A percentile compares a stretch with the other conserved stretches of the same genome.
Evolutionary conservation across 1,140 invertebrate genomes (phyloP).

Genomic region (Trichonephila clavipes): DNA sequence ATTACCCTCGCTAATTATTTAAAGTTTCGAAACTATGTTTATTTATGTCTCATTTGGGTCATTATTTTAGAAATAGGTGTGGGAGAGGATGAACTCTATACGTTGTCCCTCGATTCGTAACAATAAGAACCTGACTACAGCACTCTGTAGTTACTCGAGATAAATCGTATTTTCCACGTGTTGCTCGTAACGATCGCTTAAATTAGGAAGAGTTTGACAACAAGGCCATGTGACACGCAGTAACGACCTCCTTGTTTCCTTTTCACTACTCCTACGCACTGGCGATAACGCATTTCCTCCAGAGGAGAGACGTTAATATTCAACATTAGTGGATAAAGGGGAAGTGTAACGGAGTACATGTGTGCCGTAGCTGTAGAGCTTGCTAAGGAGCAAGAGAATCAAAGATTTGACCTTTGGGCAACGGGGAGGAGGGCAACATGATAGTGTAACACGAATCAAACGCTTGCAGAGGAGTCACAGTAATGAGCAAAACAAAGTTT

Average conservation of each 20-base stretch:
- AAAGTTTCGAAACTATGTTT: no score
- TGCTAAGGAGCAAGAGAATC: background rate
- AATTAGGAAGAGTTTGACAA: conserved; percentile 65
- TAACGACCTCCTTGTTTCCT: conserved; percentile 41
- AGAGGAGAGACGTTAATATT: background rate
- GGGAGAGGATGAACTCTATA: no score
- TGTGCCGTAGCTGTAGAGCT: background rate
- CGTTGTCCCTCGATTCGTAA: no score
- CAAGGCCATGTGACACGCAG: conserved; percentile 35
- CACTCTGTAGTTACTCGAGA: no score
- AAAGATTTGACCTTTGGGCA: background rate
- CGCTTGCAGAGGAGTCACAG: background rate
- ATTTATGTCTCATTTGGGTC: no score
- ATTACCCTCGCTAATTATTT: no score
- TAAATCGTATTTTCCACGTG: conserved; percentile 18
- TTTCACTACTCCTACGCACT: conserved; percentile 39
- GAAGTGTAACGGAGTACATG: background rate
- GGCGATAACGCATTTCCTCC: conserved; percentile 16
- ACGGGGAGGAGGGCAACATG: background rate
- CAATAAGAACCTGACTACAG: no score
- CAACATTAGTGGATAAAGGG: background rate
- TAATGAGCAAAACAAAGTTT: background rate
- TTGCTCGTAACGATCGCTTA: background rate
- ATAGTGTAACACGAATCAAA: background rate
- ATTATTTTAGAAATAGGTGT: no score